phyloP scores from a whole-genome alignment of 2,797 vertebrate genomes.

The Sciurus carolinensis region DNA sequence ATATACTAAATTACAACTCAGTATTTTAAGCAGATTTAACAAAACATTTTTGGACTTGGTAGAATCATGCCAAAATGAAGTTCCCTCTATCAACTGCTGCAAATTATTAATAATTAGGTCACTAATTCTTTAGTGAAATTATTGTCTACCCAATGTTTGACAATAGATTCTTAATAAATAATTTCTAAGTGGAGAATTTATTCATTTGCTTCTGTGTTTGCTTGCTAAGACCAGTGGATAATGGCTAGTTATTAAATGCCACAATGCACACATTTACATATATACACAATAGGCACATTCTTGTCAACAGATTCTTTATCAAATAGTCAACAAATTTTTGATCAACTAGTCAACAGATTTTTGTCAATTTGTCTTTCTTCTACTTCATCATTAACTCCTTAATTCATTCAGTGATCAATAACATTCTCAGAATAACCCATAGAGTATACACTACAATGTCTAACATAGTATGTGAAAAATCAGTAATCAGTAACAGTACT shows the following conservation, averaged over 20 bases:
- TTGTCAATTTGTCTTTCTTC: neutral
- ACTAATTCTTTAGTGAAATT: neutral
- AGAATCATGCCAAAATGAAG: neutral
- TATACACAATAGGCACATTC: neutral
- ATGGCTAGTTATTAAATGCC: neutral
- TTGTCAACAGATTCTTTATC: too few species aligned
- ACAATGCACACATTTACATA: neutral
- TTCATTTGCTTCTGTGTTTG: conserved; percentile 17
- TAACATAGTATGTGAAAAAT: neutral
- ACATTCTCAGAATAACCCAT: neutral
- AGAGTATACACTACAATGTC: neutral
- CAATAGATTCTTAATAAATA: neutral
- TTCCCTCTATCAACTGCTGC: neutral
- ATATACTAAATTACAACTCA: neutral
- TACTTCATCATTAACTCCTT: neutral
- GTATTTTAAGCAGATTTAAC: neutral
- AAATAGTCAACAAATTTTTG: too few species aligned
- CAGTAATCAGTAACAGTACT: neutral
- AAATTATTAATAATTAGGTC: neutral
- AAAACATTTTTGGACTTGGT: neutral
- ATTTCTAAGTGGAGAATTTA: neutral
- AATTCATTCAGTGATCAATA: neutral
- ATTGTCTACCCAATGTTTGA: neutral
- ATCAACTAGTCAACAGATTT: neutral
- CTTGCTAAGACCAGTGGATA: neutral